Conservation (phyloP, 1,140 invertebrate genomes). For the Drosophila insularis region DNA sequence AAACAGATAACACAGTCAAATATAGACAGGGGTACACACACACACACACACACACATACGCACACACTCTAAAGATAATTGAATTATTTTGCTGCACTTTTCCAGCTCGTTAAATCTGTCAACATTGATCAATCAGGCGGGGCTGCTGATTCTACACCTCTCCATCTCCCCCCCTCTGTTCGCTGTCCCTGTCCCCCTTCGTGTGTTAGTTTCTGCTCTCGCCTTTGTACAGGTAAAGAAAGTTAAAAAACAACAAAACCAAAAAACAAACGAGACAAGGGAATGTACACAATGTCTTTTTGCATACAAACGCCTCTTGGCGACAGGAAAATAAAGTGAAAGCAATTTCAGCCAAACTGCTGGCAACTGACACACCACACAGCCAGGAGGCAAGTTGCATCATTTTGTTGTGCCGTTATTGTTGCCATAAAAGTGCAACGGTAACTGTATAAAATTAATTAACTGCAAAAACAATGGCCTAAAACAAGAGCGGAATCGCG, state of each 20-base stretch:
- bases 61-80: constrained; percentile 53
- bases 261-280: constrained; percentile 18
- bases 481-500: not conserved
- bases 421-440: constrained; percentile 64
- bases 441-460: constrained; percentile 71
- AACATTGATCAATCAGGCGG: constrained; percentile 75
- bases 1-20: not conserved
- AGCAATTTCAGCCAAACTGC: constrained; percentile 48
- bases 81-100: constrained; percentile 81
- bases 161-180: not conserved
- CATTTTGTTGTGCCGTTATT: constrained; percentile 24
- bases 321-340: constrained; percentile 38
- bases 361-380: constrained; percentile 14
- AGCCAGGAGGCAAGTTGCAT: constrained; percentile 28
- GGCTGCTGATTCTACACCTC: not conserved
- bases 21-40: constrained; percentile 6
- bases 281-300: constrained; percentile 19
- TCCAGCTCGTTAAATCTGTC: constrained; percentile 79
- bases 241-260: constrained; percentile 19
- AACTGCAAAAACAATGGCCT: constrained; percentile 59
- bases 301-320: constrained; percentile 18
- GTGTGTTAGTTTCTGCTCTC: not conserved
- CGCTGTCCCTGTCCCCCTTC: not conserved
- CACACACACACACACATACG: constrained; percentile 8
- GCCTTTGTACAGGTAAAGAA: not conserved